phyloP scores from a whole-genome alignment of 2,113 vertebrate genomes.

The Odontesthes bonariensis region DNA sequence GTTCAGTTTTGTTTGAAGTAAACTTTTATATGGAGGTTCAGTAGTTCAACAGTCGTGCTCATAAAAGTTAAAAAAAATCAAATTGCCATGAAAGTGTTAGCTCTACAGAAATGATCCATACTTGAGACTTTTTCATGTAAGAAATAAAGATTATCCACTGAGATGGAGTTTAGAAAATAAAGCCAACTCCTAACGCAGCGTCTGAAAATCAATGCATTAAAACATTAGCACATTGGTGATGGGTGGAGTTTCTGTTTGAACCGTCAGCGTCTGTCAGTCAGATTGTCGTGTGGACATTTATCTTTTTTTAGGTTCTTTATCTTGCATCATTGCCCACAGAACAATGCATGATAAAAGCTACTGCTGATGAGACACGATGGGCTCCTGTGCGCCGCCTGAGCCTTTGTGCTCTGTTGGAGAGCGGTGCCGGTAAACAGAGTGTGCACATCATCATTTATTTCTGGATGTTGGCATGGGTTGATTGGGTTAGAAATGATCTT shows the following conservation, averaged over 20 bases:
- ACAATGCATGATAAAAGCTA: conserved; percentile 22
- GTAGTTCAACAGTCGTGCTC: too few species aligned
- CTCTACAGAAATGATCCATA: too few species aligned
- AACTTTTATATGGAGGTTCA: too few species aligned
- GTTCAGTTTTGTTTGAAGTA: too few species aligned
- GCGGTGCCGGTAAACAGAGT: conserved; percentile 6
- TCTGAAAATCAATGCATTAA: too few species aligned
- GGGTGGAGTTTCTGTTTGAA: neutral
- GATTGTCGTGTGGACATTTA: neutral
- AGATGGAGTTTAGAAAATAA: too few species aligned
- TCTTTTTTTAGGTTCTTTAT: neutral
- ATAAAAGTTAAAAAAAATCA: too few species aligned
- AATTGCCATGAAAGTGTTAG: too few species aligned
- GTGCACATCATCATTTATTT: neutral
- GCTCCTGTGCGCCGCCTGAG: neutral
- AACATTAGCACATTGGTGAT: neutral
- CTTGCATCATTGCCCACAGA: conserved; percentile 10
- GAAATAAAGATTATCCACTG: too few species aligned
- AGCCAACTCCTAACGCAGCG: too few species aligned
- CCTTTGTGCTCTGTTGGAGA: conserved; percentile 28
- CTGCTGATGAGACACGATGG: conserved; percentile 31
- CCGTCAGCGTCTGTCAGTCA: neutral
- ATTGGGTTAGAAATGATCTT: neutral
- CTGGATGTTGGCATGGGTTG: neutral
- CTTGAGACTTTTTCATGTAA: too few species aligned